These are phyloP conservation scores for Muscicapa adusta DNA, from an alignment of 2,113 vertebrate species.

Conservation along the genomic window DNA sequence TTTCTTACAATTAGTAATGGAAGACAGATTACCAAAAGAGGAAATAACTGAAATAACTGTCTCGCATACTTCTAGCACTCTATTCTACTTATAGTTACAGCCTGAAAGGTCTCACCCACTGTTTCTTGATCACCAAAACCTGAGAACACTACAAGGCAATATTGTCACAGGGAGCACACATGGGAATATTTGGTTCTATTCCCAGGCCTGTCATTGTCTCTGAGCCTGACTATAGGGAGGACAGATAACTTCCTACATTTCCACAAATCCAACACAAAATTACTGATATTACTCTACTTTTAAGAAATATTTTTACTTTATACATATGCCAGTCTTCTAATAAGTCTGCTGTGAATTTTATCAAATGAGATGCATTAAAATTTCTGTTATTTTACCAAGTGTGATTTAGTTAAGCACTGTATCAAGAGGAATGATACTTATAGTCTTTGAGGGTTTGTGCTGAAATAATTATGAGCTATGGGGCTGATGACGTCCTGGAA, in stretches of 20 bases:
- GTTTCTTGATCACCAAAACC: background rate
- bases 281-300: background rate
- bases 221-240: background rate
- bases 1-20: background rate
- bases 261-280: background rate
- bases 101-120: background rate
- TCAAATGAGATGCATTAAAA: background rate
- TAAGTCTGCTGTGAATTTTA: background rate
- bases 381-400: background rate
- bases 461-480: background rate
- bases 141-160: background rate
- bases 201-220: background rate
- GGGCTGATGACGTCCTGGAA: background rate
- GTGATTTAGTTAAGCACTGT: background rate
- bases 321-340: background rate
- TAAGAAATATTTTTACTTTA: background rate
- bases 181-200: background rate
- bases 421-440: background rate
- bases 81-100: background rate
- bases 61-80: background rate
- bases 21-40: background rate
- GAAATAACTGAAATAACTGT: background rate
- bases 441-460: background rate
- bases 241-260: background rate
- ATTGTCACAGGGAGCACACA: background rate